Evolutionary conservation across 2,113 vertebrate species (phyloP), one percentile per base, ranked within the genome.

Genomic region (Oceanodroma tethys): DNA sequence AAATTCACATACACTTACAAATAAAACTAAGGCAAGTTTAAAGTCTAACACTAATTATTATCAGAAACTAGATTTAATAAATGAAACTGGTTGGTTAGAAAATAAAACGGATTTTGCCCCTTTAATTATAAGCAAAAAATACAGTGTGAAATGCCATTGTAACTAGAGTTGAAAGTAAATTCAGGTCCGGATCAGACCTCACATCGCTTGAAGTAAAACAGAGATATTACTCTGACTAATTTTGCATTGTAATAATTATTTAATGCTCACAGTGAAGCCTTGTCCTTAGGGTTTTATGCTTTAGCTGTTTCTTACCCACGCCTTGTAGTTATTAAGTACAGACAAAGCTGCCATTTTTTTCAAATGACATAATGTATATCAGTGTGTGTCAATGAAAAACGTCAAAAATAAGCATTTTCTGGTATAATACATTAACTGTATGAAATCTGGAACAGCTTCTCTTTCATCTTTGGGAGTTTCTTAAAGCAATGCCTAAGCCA

Each of bases 181-280:
- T 94, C 66, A 62, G 38, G 70, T 91, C 74, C 70, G 78, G 78
- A 80, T 88, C 81, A 87, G 80, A 58, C 66, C 75, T 93, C 36
- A 42, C 43, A 87, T 85, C 1, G 16, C 91, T 98, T 96, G 95
- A 96, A 97, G 86, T 97, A 97, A 98, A 98, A 45, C 93, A 96
- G 97, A 95, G 97, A 97, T 97, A 97, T 88, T 98, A 93, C 97
- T 96, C 96, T 97, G 97, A 95, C 97, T 98, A 97, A 98, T 98
- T 98, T 98, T 96, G 95, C 95, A 97, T 98, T 98, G 98, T 98
- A 98, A 95, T 96, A 98, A 98, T 98, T 98, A 97, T 97, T 98
- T 98, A 97, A 96, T 97, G 94, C 91, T 97, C 91, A 98, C 98
- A 98, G 97, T 98, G 95, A 95, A 95, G 94, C 96, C 94, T 97